A percentile compares a stretch with the other conserved stretches of the same genome.
Evolutionary conservation across 2,113 vertebrate genomes (phyloP).

Genomic region (Cygnus buccinator): DNA sequence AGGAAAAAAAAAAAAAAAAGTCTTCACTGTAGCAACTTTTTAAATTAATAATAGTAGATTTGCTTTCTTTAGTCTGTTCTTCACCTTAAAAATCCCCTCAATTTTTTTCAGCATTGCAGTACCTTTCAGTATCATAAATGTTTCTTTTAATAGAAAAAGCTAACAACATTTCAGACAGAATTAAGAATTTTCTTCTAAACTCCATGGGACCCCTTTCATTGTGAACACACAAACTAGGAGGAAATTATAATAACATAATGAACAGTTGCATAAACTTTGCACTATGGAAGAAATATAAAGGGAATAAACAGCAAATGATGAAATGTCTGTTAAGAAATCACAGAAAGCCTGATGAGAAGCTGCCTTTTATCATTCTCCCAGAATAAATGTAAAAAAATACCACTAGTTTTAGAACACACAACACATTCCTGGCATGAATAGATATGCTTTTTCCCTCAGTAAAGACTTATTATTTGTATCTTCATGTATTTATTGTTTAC

Average conservation of each 20-base stretch:
- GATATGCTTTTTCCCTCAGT: neutral
- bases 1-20: neutral
- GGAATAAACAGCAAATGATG: conserved; percentile 28
- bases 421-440: neutral
- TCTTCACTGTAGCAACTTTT: neutral
- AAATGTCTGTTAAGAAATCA: neutral
- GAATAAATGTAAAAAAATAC: conserved; percentile 14
- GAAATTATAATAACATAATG: neutral
- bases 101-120: neutral
- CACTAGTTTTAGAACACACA: neutral
- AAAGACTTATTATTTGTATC: conserved; percentile 50
- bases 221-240: neutral
- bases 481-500: conserved; percentile 57
- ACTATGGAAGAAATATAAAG: neutral
- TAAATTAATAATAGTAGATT: neutral
- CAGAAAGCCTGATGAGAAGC: neutral
- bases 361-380: neutral
- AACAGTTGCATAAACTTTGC: neutral
- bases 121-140: neutral
- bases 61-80: neutral
- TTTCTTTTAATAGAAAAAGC: neutral
- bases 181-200: neutral
- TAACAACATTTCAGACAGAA: neutral
- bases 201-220: neutral
- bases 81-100: neutral